phyloP scores from a whole-genome alignment of 2,888 invertebrate genomes.

The Scaptomyza flava region DNA sequence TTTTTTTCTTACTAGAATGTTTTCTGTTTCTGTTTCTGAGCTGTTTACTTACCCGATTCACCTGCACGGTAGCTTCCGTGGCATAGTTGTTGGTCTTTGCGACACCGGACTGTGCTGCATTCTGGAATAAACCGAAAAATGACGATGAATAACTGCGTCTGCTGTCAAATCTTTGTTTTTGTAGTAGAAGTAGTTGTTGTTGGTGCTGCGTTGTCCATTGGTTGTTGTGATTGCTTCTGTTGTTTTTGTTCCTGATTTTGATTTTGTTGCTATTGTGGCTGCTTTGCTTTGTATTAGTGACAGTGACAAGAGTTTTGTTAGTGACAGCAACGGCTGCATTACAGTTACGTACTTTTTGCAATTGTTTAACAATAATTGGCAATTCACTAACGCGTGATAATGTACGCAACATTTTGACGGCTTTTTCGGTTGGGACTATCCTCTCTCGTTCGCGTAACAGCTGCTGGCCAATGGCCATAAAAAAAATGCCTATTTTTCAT shows the following conservation, averaged over 20 bases:
- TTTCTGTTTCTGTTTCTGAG: too few species aligned
- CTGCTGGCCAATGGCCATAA: constrained; percentile 40
- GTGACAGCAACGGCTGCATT: constrained; percentile 39
- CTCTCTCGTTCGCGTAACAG: constrained; percentile 58
- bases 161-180: constrained; percentile 41
- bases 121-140: constrained; percentile 84
- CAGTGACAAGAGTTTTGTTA: constrained; percentile 45
- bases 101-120: constrained; percentile 76
- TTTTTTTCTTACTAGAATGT: constrained; percentile 23
- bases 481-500: constrained; percentile 5
- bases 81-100: constrained; percentile 83
- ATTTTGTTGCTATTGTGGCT: constrained; percentile 4
- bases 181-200: constrained; percentile 21
- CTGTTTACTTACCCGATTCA: constrained; percentile 82
- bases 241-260: constrained; percentile 19
- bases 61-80: constrained; percentile 84
- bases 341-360: constrained; percentile 82
- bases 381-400: constrained; percentile 77
- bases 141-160: constrained; percentile 78
- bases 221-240: constrained; percentile 19
- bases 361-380: constrained; percentile 80
- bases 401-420: constrained; percentile 80
- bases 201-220: constrained; percentile 33
- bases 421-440: constrained; percentile 49
- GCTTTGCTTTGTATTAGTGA: constrained; percentile 40